Base-by-base conservation (phyloP, 2,113 vertebrate species). In the Tenebrosternarchus preto region DNA sequence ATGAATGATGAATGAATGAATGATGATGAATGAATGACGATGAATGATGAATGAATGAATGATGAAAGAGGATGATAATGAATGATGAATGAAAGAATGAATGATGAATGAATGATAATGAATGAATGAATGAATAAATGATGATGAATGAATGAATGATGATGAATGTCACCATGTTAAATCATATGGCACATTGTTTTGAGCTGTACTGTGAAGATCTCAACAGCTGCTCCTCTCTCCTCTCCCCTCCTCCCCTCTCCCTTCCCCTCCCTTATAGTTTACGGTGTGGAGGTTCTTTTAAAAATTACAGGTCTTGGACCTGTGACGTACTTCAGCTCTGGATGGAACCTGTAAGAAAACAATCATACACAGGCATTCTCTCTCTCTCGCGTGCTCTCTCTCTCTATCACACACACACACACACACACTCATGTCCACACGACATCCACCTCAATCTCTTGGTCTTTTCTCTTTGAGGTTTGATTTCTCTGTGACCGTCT, bases 331-430 rank as follows among this genome's bases (percentile, higher is more conserved):
- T 94, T 99, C 91, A 96, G 96, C 82, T 98, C 96, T 0, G 96
- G 97, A 1, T 99, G 98, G 98, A 98, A 99, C 87, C 92, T 98
- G 98, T 99, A 85, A 95, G 97, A 96, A 84, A 80, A 46, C 36
- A 70, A 39, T 36, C 64, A 9, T 3, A 60, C 74, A 16, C 4
- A 24, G 31, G 24, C 27, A 39, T n/a, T n/a, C n/a, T n/a, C n/a
- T n/a, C n/a, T n/a, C n/a, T n/a, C n/a, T n/a, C n/a, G n/a, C n/a
- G n/a, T n/a, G n/a, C n/a, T n/a, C n/a, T n/a, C n/a, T n/a, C n/a
- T n/a, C n/a, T n/a, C n/a, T n/a, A n/a, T n/a, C 12, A 57, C 36
- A 59, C 80, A 4, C 56, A 76, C 6, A 55, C 22, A 17, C 25
- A 68, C 15, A 53, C 46, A 56, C 63, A 67, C 66, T 3, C 7